Evolutionary conservation across 2,797 vertebrate species (phyloP).

Genomic region (Podarcis lilfordi): DNA sequence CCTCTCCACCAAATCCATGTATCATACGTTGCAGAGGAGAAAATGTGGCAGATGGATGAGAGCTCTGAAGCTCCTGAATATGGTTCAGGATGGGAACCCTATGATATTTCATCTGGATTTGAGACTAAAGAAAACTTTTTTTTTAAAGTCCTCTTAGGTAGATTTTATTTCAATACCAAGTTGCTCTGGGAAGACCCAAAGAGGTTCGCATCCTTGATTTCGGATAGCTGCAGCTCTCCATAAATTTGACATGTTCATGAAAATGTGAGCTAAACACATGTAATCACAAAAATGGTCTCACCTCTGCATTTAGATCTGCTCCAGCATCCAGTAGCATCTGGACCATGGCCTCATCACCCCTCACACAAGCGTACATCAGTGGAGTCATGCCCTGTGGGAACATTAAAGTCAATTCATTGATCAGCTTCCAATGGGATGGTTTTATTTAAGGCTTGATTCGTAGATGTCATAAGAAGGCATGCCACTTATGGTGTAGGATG

Average conservation of each 20-base stretch:
- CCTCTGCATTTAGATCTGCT: conserved; percentile 97
- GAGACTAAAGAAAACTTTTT: background rate
- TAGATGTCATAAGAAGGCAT: background rate
- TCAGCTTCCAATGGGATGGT: conserved; percentile 61
- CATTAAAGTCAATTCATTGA: conserved; percentile 66
- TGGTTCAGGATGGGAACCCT: accelerated
- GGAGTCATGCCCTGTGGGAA: conserved; percentile 90
- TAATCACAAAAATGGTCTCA: conserved; percentile 77
- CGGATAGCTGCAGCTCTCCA: background rate
- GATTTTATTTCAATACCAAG: conserved; percentile 35
- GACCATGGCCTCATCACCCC: conserved; percentile 98
- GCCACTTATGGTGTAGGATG: background rate
- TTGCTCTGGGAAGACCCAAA: background rate
- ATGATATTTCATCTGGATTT: background rate
- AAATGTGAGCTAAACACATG: conserved; percentile 54
- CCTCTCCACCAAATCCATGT: background rate
- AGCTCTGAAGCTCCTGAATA: background rate
- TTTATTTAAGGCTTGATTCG: background rate
- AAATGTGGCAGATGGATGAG: background rate
- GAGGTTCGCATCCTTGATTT: background rate
- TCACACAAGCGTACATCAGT: conserved; percentile 98
- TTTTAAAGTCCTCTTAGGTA: background rate
- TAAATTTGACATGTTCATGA: conserved; percentile 26
- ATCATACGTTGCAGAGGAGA: background rate
- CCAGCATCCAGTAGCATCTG: conserved; percentile 98